These are phyloP conservation scores for Luperina testacea DNA, from an alignment of 2,888 invertebrate species.

Conservation along the genomic window DNA sequence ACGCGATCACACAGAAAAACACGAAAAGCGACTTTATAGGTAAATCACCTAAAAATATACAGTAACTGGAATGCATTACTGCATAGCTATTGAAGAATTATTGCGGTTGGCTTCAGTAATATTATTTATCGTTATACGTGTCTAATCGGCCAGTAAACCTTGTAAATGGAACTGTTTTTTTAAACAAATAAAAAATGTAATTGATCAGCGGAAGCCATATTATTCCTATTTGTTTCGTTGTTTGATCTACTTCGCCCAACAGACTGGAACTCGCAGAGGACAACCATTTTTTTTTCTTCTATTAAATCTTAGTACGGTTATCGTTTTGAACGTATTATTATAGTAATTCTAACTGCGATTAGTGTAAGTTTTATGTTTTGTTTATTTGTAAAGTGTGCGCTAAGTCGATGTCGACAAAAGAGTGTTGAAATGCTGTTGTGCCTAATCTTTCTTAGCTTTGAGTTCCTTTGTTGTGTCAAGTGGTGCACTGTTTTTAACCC, in stretches of 20 bases:
- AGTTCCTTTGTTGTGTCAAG: not conserved
- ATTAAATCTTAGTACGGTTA: constrained; percentile 44
- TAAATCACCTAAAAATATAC: constrained; percentile 13
- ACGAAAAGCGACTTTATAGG: not conserved
- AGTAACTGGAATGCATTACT: constrained; percentile 39
- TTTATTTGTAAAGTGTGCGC: constrained; percentile 32
- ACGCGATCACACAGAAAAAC: not conserved
- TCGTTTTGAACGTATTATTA: constrained; percentile 37
- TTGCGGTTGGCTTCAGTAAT: constrained; percentile 72
- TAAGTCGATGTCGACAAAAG: constrained; percentile 23
- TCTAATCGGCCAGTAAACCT: constrained; percentile 84
- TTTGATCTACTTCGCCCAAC: constrained; percentile 57
- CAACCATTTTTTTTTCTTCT: constrained; percentile 53
- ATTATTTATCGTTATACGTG: constrained; percentile 78
- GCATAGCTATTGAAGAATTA: constrained; percentile 60
- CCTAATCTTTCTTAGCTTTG: constrained; percentile 10
- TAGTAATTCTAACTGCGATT: constrained; percentile 56
- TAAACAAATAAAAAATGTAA: constrained; percentile 81
- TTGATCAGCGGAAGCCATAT: constrained; percentile 84
- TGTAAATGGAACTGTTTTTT: constrained; percentile 75
- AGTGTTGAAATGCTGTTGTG: constrained; percentile 21
- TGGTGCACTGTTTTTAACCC: constrained; percentile 9
- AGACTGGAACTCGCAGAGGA: constrained; percentile 65
- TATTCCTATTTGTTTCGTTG: constrained; percentile 78
- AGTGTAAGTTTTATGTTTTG: constrained; percentile 37